Evolutionary conservation across 2,797 vertebrate genomes (phyloP), one percentile per base, ranked within the genome.

Genomic region (Ammospiza maritima): DNA sequence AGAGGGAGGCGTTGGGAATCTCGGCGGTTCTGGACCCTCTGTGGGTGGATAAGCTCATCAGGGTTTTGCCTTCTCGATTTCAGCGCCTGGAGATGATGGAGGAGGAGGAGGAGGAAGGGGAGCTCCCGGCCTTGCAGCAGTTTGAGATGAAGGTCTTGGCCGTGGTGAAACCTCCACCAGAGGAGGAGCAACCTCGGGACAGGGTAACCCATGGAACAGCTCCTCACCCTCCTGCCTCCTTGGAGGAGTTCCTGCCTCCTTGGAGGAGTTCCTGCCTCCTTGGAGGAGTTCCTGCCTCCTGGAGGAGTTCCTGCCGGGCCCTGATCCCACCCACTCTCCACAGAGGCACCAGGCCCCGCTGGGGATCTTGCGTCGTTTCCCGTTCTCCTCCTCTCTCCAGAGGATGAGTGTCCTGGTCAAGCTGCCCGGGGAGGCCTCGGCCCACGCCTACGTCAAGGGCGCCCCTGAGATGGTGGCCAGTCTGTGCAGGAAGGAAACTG

Each of bases 1-100:
- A 38, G 16, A 26, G 45, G 30, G 73, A 21, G 30, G 18, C 2
- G 11, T 9, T n/a, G 47, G 73, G 47, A 29, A 11, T 27, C 26
- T 7, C 2, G 5, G 38, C 1, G 0, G 19, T 17, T 14, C 38
- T 2, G 1, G 45, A 10, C 23, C 5, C 47, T 51, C 23, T 3
- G 9, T 2, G 7, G 7, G 1, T 29, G 50, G 42, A 9, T 11
- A n/a, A 21, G 40, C 42, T 66, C 42, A 0, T 11, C 51, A 11
- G 18, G 13, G 27, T 20, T 79, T 47, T 13, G 8, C 6, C 27
- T 27, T 38, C 27, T 57, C 0, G 27, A 11, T 38, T 66, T 26
- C 62, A 79, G 76, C 51, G 27, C 42, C 51, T 79, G 76, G 62
- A 79, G n/a, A 47, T 79, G 76, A 26, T 38, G 61, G 76, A 66